Conservation (phyloP, 2,113 vertebrate genomes). For the Tapirus terrestris region DNA sequence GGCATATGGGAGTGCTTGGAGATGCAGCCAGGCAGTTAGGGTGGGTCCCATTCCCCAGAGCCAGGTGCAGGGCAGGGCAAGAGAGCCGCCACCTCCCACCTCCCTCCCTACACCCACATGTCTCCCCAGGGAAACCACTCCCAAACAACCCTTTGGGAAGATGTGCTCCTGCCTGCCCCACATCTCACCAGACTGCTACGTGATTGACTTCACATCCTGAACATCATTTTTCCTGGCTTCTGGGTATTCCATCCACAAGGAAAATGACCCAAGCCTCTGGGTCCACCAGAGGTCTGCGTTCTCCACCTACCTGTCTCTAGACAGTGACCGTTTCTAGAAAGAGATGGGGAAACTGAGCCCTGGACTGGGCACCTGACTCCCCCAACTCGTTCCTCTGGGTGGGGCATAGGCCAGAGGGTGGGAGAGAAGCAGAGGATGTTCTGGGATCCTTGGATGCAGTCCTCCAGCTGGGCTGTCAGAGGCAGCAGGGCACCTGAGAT, state of each 20-base stretch:
- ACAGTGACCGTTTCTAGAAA: background rate
- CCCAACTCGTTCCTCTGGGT: background rate
- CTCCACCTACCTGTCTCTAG: background rate
- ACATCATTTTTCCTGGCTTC: background rate
- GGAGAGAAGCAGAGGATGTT: background rate
- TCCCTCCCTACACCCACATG: accelerated
- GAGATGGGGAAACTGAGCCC: background rate
- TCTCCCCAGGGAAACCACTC: background rate
- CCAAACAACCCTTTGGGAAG: background rate
- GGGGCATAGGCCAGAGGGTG: background rate
- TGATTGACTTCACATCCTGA: accelerated
- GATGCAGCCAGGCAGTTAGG: background rate
- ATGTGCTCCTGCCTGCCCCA: background rate
- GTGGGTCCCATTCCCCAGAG: background rate
- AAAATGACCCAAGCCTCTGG: background rate
- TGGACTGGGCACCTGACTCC: no score
- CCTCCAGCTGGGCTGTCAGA: background rate
- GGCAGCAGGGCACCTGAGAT: background rate
- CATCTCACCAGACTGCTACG: background rate
- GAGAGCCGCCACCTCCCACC: background rate
- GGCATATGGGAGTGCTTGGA: background rate
- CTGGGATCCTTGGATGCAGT: background rate
- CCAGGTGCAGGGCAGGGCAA: background rate
- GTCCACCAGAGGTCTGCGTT: background rate
- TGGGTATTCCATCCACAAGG: no score